Conservation (phyloP, 2,888 invertebrate genomes). For the Falcaria lacertinaria region DNA sequence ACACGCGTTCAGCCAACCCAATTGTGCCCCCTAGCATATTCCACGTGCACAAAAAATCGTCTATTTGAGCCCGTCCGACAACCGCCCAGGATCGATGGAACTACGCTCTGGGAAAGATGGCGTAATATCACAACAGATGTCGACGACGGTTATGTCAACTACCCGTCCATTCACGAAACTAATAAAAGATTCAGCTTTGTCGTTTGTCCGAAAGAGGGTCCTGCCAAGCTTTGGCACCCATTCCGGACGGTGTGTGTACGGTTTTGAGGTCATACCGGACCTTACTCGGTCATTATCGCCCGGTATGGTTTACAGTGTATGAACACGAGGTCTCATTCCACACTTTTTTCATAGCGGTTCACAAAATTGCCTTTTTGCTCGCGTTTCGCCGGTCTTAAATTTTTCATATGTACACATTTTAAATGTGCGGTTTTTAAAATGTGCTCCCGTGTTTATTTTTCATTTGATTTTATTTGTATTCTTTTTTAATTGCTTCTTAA, state of each 20-base stretch:
- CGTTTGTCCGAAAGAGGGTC: constrained; percentile 66
- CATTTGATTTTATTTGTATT: neutral
- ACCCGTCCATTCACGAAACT: constrained; percentile 73
- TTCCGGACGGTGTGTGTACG: constrained; percentile 37
- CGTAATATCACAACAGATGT: constrained; percentile 77
- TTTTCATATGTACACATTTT: constrained; percentile 14
- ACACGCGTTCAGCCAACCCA: constrained; percentile 36
- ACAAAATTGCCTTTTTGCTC: neutral
- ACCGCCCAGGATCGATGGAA: constrained; percentile 51
- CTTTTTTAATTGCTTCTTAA: neutral
- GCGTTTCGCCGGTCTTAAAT: constrained; percentile 2
- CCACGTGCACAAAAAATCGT: constrained; percentile 65
- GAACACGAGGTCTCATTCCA: constrained; percentile 41
- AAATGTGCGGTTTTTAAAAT: neutral
- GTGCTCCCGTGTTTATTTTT: neutral
- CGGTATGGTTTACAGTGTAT: constrained; percentile 52
- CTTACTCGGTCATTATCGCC: constrained; percentile 52
- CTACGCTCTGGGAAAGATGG: constrained; percentile 52
- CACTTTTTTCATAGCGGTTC: constrained; percentile 21
- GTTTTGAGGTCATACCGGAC: constrained; percentile 52
- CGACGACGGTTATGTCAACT: constrained; percentile 74
- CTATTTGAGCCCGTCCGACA: constrained; percentile 36
- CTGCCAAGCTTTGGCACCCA: constrained; percentile 54
- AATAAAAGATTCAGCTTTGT: constrained; percentile 78
- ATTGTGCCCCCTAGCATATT: constrained; percentile 50